Evolutionary conservation across 2,113 vertebrate genomes (phyloP).

Genomic region (Labrus mixtus): DNA sequence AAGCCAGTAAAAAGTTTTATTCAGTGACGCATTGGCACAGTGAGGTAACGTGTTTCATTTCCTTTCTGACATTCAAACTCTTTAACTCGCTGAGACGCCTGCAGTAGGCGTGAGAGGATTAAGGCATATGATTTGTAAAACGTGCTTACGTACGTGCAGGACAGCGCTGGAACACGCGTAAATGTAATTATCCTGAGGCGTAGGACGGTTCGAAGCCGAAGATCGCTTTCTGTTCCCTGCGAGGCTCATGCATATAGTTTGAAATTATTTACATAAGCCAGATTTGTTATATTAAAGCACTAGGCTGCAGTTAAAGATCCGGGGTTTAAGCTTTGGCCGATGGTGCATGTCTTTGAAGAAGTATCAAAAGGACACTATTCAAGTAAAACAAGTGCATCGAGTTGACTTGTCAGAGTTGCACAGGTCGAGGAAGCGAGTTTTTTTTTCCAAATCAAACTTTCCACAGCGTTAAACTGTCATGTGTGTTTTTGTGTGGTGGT

Average conservation of each 20-base stretch:
- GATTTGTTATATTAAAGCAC: not conserved
- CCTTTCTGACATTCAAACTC: constrained; percentile 48
- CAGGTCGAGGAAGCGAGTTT: not conserved
- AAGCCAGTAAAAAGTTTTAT: constrained; percentile 2
- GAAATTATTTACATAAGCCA: not conserved
- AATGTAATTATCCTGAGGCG: constrained; percentile 57
- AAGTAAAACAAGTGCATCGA: constrained; percentile 13
- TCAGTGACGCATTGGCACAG: constrained; percentile 13
- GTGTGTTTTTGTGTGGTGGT: not conserved
- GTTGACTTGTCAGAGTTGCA: not conserved
- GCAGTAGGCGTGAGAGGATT: constrained; percentile 62
- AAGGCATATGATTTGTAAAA: constrained; percentile 68
- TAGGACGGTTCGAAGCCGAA: constrained; percentile 31
- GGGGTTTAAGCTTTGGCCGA: not conserved
- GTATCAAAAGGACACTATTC: not conserved
- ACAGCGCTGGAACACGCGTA: constrained; percentile 48
- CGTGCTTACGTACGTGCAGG: constrained; percentile 70
- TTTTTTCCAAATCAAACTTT: not conserved
- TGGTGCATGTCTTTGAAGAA: no score
- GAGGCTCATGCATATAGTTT: not conserved
- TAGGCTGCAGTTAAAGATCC: not conserved
- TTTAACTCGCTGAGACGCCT: constrained; percentile 1
- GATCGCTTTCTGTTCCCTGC: not conserved
- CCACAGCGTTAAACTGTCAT: not conserved
- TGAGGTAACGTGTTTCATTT: constrained; percentile 39